Percentiles rank a stretch among this genome's conserved stretches.
Evolutionary conservation across 2,888 invertebrate species (phyloP).

Genomic region (Isotomurus palustris): DNA sequence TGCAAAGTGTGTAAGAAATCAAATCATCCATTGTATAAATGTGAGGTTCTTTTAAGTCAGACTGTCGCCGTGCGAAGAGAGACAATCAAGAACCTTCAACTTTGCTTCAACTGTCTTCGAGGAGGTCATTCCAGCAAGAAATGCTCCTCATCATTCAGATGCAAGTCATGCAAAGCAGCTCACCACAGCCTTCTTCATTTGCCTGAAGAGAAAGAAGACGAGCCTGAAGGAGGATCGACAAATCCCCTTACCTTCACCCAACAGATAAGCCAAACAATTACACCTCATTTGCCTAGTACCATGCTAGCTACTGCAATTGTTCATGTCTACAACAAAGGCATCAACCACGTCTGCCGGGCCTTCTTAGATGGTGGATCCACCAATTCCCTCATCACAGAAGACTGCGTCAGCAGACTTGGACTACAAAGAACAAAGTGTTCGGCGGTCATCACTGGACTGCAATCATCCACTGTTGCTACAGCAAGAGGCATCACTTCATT

Average conservation of each 20-base stretch:
- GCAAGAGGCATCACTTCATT: neutral
- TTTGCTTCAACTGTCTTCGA: constrained; percentile 21
- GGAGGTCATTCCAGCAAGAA: constrained; percentile 1
- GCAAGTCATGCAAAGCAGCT: neutral
- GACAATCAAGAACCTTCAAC: neutral
- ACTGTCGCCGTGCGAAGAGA: neutral
- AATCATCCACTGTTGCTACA: neutral
- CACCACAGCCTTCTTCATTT: constrained; percentile 14
- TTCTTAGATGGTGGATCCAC: constrained; percentile 21
- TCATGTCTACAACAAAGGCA: neutral
- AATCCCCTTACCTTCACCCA: neutral
- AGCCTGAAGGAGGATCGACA: constrained; percentile 2
- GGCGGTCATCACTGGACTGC: constrained; percentile 7
- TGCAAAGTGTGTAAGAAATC: constrained; percentile 4
- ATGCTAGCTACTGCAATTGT: constrained; percentile 24
- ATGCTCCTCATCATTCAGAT: constrained; percentile 2
- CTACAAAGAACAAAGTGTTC: neutral
- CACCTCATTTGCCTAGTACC: neutral
- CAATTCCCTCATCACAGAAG: constrained; percentile 17
- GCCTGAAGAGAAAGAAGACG: no score
- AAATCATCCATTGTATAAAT: constrained; percentile 9
- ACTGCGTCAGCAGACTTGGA: constrained; percentile 5
- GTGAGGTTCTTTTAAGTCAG: neutral
- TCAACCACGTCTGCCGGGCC: constrained; percentile 1
- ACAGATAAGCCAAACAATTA: neutral